A percentile compares a stretch with the other conserved stretches of the same genome.
Conservation (phyloP, 1,140 invertebrate species). For the Zophobas atratus region DNA sequence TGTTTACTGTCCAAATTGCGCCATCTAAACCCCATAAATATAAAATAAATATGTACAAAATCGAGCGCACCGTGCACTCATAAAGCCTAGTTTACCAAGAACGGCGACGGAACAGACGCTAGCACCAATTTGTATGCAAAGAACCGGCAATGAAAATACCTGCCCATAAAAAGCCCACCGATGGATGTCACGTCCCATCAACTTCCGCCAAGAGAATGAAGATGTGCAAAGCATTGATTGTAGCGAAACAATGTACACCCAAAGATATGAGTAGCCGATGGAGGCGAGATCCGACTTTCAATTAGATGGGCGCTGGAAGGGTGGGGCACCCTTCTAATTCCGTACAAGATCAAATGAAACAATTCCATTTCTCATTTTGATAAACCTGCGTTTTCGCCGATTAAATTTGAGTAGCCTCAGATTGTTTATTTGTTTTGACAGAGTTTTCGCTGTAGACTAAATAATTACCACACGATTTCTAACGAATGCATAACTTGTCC, state of each 20-base stretch:
- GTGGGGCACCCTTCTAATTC: conserved; percentile 12
- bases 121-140: conserved; percentile 49
- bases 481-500: not conserved
- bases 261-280: conserved; percentile 44
- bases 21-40: conserved; percentile 25
- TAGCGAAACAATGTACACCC: conserved; percentile 50
- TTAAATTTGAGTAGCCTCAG: not conserved
- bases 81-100: conserved; percentile 40
- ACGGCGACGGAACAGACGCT: conserved; percentile 19
- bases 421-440: not conserved
- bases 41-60: conserved; percentile 34
- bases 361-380: not conserved
- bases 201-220: conserved; percentile 59
- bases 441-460: not conserved
- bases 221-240: conserved; percentile 60
- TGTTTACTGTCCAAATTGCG: conserved; percentile 34
- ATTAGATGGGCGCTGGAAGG: conserved; percentile 42
- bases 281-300: conserved; percentile 46
- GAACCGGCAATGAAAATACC: conserved; percentile 52
- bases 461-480: not conserved
- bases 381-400: too few species aligned
- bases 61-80: conserved; percentile 3
- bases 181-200: conserved; percentile 57
- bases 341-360: conserved; percentile 3
- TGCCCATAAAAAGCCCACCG: conserved; percentile 54